Evolutionary conservation across 2,113 vertebrate genomes (phyloP).

Genomic region (Ptilorrhoa leucosticta): DNA sequence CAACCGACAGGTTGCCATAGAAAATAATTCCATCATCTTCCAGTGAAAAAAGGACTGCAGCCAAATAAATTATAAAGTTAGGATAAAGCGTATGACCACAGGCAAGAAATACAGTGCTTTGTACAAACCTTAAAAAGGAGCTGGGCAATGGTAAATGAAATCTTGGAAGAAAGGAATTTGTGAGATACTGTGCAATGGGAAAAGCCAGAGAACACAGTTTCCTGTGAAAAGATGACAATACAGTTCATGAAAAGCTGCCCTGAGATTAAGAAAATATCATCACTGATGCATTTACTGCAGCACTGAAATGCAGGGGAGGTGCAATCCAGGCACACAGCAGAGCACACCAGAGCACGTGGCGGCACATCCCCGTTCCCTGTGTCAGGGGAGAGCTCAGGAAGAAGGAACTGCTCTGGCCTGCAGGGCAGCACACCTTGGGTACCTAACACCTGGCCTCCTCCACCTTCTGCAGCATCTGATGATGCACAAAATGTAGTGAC

Average conservation of each 20-base stretch:
- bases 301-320: background rate
- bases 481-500: background rate
- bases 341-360: background rate
- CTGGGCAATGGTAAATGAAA: background rate
- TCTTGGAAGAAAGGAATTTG: background rate
- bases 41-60: background rate
- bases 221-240: background rate
- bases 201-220: background rate
- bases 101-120: background rate
- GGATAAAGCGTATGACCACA: background rate
- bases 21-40: background rate
- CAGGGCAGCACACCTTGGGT: background rate
- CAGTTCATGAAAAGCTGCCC: background rate
- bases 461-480: background rate
- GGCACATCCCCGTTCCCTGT: background rate
- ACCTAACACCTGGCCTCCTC: background rate
- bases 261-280: background rate
- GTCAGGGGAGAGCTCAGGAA: background rate
- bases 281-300: background rate
- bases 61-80: background rate
- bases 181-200: background rate
- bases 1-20: background rate
- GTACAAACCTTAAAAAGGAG: background rate
- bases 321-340: background rate
- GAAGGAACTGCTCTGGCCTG: background rate